Base-by-base conservation (phyloP, 2,888 invertebrate species). In the Torymus texanus region DNA sequence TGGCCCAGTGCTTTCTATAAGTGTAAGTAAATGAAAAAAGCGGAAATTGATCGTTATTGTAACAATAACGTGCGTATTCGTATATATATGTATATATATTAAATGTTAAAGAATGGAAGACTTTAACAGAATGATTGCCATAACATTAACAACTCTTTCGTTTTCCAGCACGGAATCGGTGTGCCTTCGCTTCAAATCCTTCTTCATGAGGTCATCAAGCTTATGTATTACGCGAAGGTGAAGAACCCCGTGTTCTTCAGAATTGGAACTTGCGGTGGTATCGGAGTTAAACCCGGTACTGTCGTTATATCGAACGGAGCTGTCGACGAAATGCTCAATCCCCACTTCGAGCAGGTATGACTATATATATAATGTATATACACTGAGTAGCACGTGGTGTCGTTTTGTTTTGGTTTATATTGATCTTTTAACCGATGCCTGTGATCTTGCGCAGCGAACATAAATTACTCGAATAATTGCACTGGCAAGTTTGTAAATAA, bases 101-200 rank as follows among this genome's bases (percentile, higher is more conserved):
- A 8, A 41, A 8, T 41, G 41, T 41, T 41, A 8, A 41, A 41
- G 41, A 41, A 41, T 21, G 21, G 10, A 8, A 8, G 41, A 0
- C 8, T 41, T 41, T 41, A 41, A 41, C 5, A 29, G 29, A 29
- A 29, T 29, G 29, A 29, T 29, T 29, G 29, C 4, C 29, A 3
- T 29, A 41, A 41, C 41, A 41, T 41, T 66, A 66, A 18, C 13
- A 11, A 12, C 5, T 24, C 14, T 53, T 13, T 56, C 66, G 14
- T 24, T 73, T 90, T 91, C 0, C 91, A 97, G 96, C 98, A 98
- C 88, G 98, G 98, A 68, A 98, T 98, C 95, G 98, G 98, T 2
- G 95, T 96, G 65, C 97, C 98, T 1, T 98, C 98, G 0, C 94
- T 98, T 79, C 96, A 97, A 74, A 97, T 98, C 84, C 92, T 98